Conservation (phyloP, 2,797 vertebrate genomes). For the Gallinago nigripennis region DNA sequence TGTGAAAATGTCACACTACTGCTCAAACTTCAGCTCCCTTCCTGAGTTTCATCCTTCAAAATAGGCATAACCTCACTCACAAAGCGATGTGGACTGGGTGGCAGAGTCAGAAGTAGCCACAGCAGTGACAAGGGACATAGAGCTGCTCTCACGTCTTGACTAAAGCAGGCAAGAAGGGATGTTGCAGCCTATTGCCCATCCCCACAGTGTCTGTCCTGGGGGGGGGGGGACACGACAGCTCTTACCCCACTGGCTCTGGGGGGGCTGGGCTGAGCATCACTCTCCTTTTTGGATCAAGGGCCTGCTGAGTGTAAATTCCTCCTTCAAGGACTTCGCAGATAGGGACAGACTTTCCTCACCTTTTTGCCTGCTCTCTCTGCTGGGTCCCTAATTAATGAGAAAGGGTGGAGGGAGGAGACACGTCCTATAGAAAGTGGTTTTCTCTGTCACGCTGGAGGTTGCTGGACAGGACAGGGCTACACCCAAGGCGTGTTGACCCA, state of each 20-base stretch:
- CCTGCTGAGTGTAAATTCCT: not conserved
- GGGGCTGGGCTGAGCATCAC: rapidly evolving
- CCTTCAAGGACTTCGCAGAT: not conserved
- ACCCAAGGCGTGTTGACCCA: not conserved
- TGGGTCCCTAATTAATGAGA: not conserved
- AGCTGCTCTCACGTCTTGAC: rapidly evolving
- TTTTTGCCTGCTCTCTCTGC: not conserved
- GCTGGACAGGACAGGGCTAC: not conserved
- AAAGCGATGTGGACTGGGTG: too few relatives aligned
- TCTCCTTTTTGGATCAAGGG: not conserved
- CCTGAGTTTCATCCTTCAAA: not conserved
- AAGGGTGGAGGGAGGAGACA: not conserved
- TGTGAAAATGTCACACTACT: rapidly evolving
- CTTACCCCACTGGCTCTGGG: not conserved
- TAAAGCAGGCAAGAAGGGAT: not conserved
- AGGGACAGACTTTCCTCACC: not conserved
- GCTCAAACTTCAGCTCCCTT: not conserved
- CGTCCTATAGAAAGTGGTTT: not conserved
- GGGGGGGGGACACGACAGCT: too few relatives aligned
- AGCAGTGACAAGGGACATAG: rapidly evolving
- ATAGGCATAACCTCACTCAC: rapidly evolving
- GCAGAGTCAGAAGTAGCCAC: not conserved
- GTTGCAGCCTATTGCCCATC: not conserved
- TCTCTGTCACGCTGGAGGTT: not conserved
- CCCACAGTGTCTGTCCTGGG: not conserved